Evolutionary conservation across 1,140 invertebrate species (phyloP).

Genomic region (Mylabris phalerata): DNA sequence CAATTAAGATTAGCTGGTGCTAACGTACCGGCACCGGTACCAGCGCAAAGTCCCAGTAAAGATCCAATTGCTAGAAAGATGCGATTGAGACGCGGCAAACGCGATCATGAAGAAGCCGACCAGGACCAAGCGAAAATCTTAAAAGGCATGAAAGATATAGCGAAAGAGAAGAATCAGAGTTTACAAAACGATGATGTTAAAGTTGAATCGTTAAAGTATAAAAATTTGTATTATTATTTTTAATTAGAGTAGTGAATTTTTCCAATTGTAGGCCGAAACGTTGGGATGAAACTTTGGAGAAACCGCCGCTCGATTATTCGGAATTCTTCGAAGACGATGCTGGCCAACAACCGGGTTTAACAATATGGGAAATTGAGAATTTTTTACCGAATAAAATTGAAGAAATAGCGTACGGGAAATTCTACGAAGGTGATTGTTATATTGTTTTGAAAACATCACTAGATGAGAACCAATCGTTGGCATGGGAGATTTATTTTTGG

Average conservation of each 20-base stretch:
- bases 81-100: conserved; percentile 65
- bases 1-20: conserved; percentile 90
- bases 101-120: conserved; percentile 74
- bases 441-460: conserved; percentile 89
- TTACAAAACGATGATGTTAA: conserved; percentile 54
- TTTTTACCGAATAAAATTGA: conserved; percentile 93
- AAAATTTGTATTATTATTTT: too few species aligned
- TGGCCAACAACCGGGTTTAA: conserved; percentile 80
- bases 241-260: too few species aligned
- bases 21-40: conserved; percentile 64
- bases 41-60: conserved; percentile 56
- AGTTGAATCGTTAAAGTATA: conserved; percentile 61
- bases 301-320: conserved; percentile 96
- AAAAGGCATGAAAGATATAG: conserved; percentile 97
- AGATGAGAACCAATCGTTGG: conserved; percentile 78
- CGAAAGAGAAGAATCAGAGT: conserved; percentile 76
- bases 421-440: conserved; percentile 99
- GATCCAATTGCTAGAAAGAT: conserved; percentile 93
- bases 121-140: conserved; percentile 92
- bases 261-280: conserved; percentile 61
- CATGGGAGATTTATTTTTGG: conserved; percentile 98
- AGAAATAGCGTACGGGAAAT: conserved; percentile 90
- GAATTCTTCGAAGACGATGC: conserved; percentile 98
- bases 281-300: conserved; percentile 91
- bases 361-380: conserved; percentile 98